A percentile compares a stretch with the other conserved stretches of the same genome.
Conservation (phyloP, 2,888 invertebrate genomes). For the Calameuta pallipes region DNA sequence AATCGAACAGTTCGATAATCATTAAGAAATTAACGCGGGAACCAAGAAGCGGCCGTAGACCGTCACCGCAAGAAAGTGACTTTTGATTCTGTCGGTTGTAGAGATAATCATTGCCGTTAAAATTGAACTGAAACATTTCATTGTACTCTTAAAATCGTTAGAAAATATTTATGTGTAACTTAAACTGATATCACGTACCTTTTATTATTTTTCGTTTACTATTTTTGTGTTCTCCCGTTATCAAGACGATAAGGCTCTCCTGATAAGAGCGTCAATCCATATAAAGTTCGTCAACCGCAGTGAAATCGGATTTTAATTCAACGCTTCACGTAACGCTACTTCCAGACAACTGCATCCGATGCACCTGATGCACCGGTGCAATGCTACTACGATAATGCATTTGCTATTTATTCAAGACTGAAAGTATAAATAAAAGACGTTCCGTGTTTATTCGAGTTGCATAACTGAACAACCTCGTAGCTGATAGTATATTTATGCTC, state of each 20-base stretch:
- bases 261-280: neutral
- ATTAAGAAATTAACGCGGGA: conserved; percentile 50
- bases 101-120: neutral
- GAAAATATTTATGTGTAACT: neutral
- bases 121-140: neutral
- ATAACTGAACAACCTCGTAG: neutral
- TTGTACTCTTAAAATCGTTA: neutral
- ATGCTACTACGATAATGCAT: neutral
- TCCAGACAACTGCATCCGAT: neutral
- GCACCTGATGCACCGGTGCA: neutral
- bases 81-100: conserved; percentile 47
- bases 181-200: conserved; percentile 4
- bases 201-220: conserved; percentile 13
- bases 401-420: conserved; percentile 40
- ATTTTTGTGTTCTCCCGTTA: neutral
- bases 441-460: neutral
- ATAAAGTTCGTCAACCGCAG: neutral
- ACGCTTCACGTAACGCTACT: neutral
- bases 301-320: neutral
- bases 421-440: conserved; percentile 41
- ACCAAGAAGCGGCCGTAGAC: conserved; percentile 51
- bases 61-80: conserved; percentile 65
- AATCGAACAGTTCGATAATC: conserved; percentile 25
- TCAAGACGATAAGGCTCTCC: neutral
- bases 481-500: neutral